Evolutionary conservation across 2,113 vertebrate species (phyloP).

Genomic region (Spea multiplicata): DNA sequence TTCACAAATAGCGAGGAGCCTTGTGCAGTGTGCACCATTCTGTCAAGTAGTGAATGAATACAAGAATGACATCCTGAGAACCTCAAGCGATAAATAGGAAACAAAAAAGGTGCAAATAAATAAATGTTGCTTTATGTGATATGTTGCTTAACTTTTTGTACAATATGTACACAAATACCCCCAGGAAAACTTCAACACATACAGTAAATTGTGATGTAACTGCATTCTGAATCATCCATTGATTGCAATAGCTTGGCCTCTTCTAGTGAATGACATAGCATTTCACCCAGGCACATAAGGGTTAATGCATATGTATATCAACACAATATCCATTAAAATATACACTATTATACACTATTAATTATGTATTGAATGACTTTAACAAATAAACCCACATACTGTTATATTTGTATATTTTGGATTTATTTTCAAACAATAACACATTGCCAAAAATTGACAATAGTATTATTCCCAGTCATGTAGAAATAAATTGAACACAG

Average conservation of each 20-base stretch:
- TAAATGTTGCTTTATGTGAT: slow-evolving; percentile 19
- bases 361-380: no score
- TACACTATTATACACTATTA: no score
- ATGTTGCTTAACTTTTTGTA: slow-evolving; percentile 16
- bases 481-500: no score
- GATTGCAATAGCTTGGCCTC: slow-evolving; percentile 9
- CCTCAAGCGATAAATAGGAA: not conserved
- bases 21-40: no score
- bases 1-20: no score
- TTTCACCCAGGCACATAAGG: not conserved
- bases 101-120: not conserved
- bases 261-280: not conserved
- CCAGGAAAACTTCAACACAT: slow-evolving; percentile 13
- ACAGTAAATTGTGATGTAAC: slow-evolving; percentile 17
- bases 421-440: no score
- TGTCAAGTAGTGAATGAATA: no score
- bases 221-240: slow-evolving; percentile 26
- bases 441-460: not conserved
- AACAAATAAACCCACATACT: no score
- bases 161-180: slow-evolving; percentile 35
- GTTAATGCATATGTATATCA: not conserved
- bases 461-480: not conserved
- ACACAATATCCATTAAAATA: not conserved
- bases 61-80: no score
- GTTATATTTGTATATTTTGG: no score